Evolutionary conservation across 2,888 invertebrate genomes (phyloP).

Genomic region (Nephrotoma flavescens): DNA sequence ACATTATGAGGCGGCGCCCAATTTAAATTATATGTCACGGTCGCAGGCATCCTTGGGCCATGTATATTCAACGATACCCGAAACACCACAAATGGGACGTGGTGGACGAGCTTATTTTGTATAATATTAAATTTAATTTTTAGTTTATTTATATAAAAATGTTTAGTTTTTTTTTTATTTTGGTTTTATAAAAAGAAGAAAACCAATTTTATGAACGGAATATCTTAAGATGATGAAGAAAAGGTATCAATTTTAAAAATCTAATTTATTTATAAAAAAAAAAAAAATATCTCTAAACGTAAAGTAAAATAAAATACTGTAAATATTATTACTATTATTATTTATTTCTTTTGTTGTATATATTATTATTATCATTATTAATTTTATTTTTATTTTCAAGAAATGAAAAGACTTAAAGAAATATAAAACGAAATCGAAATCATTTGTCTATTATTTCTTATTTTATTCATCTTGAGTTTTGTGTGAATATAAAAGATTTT

Average conservation of each 20-base stretch:
- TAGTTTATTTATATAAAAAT: not conserved
- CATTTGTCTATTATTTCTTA: not conserved
- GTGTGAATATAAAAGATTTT: not conserved
- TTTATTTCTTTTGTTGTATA: not conserved
- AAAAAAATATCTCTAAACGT: not conserved
- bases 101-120: conserved; percentile 11
- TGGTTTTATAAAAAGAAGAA: not conserved
- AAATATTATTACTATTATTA: not conserved
- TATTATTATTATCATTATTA: not conserved
- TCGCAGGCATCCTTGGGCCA: conserved; percentile 11
- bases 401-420: not conserved
- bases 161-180: not conserved
- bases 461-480: not conserved
- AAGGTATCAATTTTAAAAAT: not conserved
- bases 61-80: conserved; percentile 14
- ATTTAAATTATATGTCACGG: conserved; percentile 10
- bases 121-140: conserved; percentile 4
- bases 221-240: not conserved
- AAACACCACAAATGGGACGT: conserved; percentile 12
- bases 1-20: conserved; percentile 10
- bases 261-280: not conserved
- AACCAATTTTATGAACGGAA: not conserved
- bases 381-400: not conserved
- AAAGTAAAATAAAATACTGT: not conserved
- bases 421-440: not conserved